phyloP scores from a whole-genome alignment of 1,140 invertebrate genomes.

The Drosophila albomicans region DNA sequence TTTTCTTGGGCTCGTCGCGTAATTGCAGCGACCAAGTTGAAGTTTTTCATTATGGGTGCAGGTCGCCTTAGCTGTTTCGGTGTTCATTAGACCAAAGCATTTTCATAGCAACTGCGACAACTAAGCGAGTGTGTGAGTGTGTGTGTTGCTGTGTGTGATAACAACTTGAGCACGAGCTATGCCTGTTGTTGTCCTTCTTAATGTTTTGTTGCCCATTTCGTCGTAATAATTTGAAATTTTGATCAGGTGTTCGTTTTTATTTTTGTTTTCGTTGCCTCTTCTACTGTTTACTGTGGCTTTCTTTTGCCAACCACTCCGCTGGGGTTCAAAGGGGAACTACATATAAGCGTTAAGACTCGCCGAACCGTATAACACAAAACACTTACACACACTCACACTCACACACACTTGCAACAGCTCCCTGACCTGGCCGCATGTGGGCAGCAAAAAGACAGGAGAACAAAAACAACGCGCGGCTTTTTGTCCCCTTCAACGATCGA shows the following conservation, averaged over 20 bases:
- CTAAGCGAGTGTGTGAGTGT: constrained; percentile 17
- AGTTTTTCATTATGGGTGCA: constrained; percentile 67
- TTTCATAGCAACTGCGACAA: constrained; percentile 47
- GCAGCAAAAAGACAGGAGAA: constrained; percentile 43
- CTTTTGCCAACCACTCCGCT: constrained; percentile 38
- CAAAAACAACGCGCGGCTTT: constrained; percentile 49
- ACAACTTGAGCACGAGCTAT: constrained; percentile 72
- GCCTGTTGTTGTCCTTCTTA: constrained; percentile 72
- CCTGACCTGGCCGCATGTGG: constrained; percentile 37
- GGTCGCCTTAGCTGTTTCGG: constrained; percentile 30
- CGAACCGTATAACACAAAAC: constrained; percentile 72
- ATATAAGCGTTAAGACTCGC: constrained; percentile 68
- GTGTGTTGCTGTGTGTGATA: constrained; percentile 39
- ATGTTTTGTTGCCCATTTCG: constrained; percentile 67
- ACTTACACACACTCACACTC: constrained; percentile 19
- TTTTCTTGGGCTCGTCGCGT: constrained; percentile 68
- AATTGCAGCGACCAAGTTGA: constrained; percentile 71
- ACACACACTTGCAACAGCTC: not conserved
- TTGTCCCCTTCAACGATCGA: constrained; percentile 21
- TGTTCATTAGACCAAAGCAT: constrained; percentile 81
- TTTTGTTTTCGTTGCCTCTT: not conserved
- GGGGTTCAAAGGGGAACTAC: constrained; percentile 72
- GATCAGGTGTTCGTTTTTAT: constrained; percentile 77
- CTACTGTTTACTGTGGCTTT: constrained; percentile 60
- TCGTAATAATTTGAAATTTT: constrained; percentile 82